These are phyloP conservation scores for Galeopsomyia nigrocyanea DNA, from an alignment of 2,888 invertebrate genomes.

Conservation along the genomic window DNA sequence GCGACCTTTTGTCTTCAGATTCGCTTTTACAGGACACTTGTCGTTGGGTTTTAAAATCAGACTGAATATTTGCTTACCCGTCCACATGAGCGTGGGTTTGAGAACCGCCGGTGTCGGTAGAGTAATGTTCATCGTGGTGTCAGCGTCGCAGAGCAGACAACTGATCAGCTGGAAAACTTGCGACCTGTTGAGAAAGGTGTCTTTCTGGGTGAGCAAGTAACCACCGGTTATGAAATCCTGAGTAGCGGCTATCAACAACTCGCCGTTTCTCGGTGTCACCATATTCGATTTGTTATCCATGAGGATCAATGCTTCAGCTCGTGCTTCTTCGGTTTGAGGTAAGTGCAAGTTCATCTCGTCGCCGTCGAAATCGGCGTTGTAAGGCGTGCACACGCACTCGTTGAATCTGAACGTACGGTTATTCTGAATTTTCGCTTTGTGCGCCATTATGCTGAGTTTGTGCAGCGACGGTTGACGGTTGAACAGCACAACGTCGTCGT, in stretches of 20 bases:
- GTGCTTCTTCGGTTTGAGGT: conserved; percentile 98
- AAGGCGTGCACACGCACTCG: conserved; percentile 98
- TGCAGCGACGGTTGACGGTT: conserved; percentile 99
- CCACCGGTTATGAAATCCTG: conserved; percentile 99
- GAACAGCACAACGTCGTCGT: conserved; percentile 97
- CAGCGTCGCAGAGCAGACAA: conserved; percentile 84
- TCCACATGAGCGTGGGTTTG: conserved; percentile 93
- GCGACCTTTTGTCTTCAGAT: conserved; percentile 92
- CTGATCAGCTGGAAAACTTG: conserved; percentile 87
- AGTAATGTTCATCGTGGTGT: conserved; percentile 80
- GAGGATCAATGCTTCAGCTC: conserved; percentile 94
- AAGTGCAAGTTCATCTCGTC: conserved; percentile 99
- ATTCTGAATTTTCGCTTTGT: conserved; percentile 86
- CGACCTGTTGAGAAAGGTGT: conserved; percentile 87
- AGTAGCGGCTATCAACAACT: conserved; percentile 97
- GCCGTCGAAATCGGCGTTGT: conserved; percentile 99
- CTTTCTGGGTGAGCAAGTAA: conserved; percentile 94
- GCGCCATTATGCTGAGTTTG: conserved; percentile 98
- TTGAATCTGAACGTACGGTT: conserved; percentile 94
- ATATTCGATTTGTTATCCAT: conserved; percentile 99
- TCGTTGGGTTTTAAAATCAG: conserved; percentile 90
- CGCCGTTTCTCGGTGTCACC: conserved; percentile 97
- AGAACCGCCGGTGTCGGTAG: conserved; percentile 92
- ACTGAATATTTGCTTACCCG: conserved; percentile 95
- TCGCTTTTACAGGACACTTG: conserved; percentile 83